Evolutionary conservation across 2,797 vertebrate genomes (phyloP).

Genomic region (Heliangelus exortis): DNA sequence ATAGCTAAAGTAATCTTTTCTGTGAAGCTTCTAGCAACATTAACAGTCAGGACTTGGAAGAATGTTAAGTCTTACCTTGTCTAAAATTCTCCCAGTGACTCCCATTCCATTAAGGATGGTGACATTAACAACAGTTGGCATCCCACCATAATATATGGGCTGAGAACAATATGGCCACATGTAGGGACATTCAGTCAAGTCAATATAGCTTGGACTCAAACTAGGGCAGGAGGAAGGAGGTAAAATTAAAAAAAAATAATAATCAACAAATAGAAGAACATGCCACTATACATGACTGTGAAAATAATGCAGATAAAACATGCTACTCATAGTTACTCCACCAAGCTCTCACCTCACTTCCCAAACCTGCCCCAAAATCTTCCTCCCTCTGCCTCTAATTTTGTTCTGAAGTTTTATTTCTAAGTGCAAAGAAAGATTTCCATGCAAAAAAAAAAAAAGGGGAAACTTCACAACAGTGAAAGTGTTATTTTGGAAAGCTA

Average conservation of each 20-base stretch:
- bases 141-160: slow-evolving; percentile 98
- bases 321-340: not conserved
- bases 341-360: not conserved
- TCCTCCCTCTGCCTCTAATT: accelerated
- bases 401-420: not conserved
- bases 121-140: slow-evolving; percentile 97
- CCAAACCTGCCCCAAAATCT: not conserved
- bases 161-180: slow-evolving; percentile 99
- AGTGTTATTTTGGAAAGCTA: not conserved
- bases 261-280: not conserved
- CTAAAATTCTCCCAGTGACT: slow-evolving; percentile 93
- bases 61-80: slow-evolving; percentile 85
- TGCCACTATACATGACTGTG: accelerated
- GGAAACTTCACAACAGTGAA: not conserved
- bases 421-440: not conserved
- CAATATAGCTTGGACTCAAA: slow-evolving; percentile 97
- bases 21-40: not conserved
- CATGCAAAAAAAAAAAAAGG: not conserved
- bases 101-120: slow-evolving; percentile 99
- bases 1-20: not conserved
- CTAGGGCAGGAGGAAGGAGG: slow-evolving; percentile 69
- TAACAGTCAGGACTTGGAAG: not conserved
- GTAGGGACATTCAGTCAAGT: slow-evolving; percentile 96
- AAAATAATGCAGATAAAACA: not conserved
- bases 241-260: not conserved